These are phyloP conservation scores for Nanger granti DNA, from an alignment of 2,113 vertebrate genomes.

Conservation along the genomic window DNA sequence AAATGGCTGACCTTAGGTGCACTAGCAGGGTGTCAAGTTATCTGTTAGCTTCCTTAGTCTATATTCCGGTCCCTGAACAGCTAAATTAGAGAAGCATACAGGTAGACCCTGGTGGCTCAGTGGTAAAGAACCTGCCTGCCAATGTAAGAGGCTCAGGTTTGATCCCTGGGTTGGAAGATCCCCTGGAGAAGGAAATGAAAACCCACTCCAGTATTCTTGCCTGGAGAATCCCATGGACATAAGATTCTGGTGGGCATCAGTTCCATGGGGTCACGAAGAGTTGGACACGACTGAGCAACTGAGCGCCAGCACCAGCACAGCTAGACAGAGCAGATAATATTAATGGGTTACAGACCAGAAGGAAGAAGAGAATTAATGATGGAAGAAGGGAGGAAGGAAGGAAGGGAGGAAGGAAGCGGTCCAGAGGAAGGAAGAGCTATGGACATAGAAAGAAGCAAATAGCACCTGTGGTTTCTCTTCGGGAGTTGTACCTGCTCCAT, in stretches of 20 bases:
- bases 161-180: not conserved
- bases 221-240: not conserved
- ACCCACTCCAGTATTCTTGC: not conserved
- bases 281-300: not conserved
- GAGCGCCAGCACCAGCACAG: not conserved
- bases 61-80: not conserved
- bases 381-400: not conserved
- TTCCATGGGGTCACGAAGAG: accelerated
- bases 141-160: not conserved
- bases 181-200: not conserved
- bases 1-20: not conserved
- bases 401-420: not conserved
- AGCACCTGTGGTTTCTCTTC: too few relatives aligned
- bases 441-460: not conserved
- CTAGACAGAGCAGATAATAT: not conserved
- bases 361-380: not conserved
- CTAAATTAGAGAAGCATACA: not conserved
- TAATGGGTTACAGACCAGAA: not conserved
- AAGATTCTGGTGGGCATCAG: not conserved
- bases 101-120: not conserved
- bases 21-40: not conserved
- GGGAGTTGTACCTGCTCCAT: not conserved
- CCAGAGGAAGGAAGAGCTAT: not conserved
- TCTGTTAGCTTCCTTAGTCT: not conserved
- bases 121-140: not conserved